Conservation (phyloP, 2,113 vertebrate genomes). For the rat (Rattus norvegicus) region GRCr8 NC_086036.1:5387001-5387500, state of each 20-base stretch:
- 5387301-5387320: too few species aligned
- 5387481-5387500: neutral
- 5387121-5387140: conserved; percentile 68
- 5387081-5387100: conserved; percentile 80
- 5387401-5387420: too few species aligned
- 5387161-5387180: conserved; percentile 72
- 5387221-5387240: conserved; percentile 59
- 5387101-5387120: conserved; percentile 77
- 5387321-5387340: too few species aligned
- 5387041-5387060: conserved; percentile 83
- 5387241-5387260: conserved; percentile 15
- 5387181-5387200: conserved; percentile 61
- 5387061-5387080: conserved; percentile 84
- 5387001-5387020: conserved; percentile 84
- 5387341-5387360: too few species aligned
- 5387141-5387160: conserved; percentile 71
- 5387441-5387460: too few species aligned
- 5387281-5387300: too few species aligned
- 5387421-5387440: too few species aligned
- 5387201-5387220: conserved; percentile 68
- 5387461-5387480: too few species aligned
- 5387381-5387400: too few species aligned
- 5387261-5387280: too few species aligned
- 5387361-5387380: too few species aligned
- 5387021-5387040: conserved; percentile 80